Evolutionary conservation across 1,140 invertebrate species (phyloP).

Genomic region (Lordiphosa clarofinis): DNA sequence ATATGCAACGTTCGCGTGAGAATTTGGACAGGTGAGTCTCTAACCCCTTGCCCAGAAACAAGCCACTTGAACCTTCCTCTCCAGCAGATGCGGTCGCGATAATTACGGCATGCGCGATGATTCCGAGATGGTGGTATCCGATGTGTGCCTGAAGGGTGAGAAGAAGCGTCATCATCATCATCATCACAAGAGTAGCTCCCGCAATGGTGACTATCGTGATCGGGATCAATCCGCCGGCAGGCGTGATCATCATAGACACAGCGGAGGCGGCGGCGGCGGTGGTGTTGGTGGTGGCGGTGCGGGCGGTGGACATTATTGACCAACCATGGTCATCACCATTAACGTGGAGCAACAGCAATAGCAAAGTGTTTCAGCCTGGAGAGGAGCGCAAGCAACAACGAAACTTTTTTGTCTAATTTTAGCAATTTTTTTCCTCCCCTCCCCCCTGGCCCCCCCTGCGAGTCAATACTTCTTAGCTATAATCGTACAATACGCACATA

Average conservation of each 20-base stretch:
- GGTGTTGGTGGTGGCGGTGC: conserved; percentile 21
- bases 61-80: not conserved
- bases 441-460: no score
- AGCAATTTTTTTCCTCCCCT: no score
- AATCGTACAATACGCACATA: no score
- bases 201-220: conserved; percentile 74
- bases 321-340: no score
- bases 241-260: conserved; percentile 76
- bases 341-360: no score
- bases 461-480: no score
- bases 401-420: no score
- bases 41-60: not conserved
- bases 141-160: conserved; percentile 83
- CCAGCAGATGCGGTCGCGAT: conserved; percentile 77
- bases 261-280: conserved; percentile 47
- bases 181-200: conserved; percentile 83
- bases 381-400: no score
- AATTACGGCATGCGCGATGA: conserved; percentile 87
- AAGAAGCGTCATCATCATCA: conserved; percentile 91
- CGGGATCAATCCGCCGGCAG: conserved; percentile 69
- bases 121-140: conserved; percentile 89
- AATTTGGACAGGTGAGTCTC: conserved; percentile 79
- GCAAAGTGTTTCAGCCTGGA: no score
- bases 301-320: conserved; percentile 78
- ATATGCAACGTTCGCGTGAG: conserved; percentile 79